Percentiles rank a stretch among this genome's conserved stretches.
These are phyloP conservation scores for Chinchilla lanigera DNA, from an alignment of 2,113 vertebrate species.

Conservation along the genomic window DNA sequence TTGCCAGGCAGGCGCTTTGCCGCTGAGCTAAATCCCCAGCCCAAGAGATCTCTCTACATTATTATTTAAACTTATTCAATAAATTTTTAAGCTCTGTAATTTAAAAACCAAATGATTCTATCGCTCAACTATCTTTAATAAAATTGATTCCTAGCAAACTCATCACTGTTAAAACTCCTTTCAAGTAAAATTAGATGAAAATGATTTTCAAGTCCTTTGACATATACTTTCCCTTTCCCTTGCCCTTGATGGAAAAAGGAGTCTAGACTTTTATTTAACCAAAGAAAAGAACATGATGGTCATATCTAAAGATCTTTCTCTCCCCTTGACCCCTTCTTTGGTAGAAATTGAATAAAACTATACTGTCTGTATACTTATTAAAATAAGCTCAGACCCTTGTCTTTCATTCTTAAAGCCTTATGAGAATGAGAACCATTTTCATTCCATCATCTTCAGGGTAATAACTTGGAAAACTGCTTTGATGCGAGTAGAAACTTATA, in stretches of 20 bases:
- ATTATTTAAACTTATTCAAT: slow-evolving; percentile 17
- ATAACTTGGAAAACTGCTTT: neutral
- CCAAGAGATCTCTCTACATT: no score
- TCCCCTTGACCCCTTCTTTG: neutral
- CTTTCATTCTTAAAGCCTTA: slow-evolving; percentile 31
- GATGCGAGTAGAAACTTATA: neutral
- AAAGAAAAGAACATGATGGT: neutral
- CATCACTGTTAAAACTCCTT: no score
- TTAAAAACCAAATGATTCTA: slow-evolving; percentile 28
- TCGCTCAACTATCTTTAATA: neutral
- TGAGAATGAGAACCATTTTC: neutral
- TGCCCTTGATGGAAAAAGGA: neutral
- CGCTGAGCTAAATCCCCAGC: no score
- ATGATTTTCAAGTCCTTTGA: slow-evolving; percentile 40
- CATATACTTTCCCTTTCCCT: neutral
- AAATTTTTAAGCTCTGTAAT: neutral
- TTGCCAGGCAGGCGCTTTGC: no score
- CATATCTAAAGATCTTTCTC: slow-evolving; percentile 23
- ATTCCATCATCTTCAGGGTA: slow-evolving; percentile 13
- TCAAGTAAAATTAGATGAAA: neutral
- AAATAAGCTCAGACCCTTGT: slow-evolving; percentile 13
- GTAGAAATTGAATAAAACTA: slow-evolving; percentile 44
- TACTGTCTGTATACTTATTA: neutral
- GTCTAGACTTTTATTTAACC: slow-evolving; percentile 45
- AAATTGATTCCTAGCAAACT: neutral